Evolutionary conservation across 2,888 invertebrate species (phyloP).

Genomic region (Volucella inanis): DNA sequence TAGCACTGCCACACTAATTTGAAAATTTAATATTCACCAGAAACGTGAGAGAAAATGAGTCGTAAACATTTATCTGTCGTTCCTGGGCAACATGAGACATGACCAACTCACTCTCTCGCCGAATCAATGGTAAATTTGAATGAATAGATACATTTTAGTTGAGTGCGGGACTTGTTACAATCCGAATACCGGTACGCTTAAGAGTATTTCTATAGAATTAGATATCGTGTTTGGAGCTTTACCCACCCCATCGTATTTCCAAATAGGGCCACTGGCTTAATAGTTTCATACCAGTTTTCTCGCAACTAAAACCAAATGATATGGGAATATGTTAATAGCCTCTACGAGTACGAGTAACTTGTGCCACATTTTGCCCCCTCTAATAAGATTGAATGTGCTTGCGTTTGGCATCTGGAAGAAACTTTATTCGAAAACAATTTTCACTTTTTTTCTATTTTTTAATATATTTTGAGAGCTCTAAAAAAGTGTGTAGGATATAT

Average conservation of each 20-base stretch:
- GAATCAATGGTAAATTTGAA: slow-evolving; percentile 29
- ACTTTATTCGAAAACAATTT: not conserved
- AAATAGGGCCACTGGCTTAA: slow-evolving; percentile 9
- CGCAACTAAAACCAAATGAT: slow-evolving; percentile 37
- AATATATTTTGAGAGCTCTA: slow-evolving; percentile 6
- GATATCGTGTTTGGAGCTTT: slow-evolving; percentile 18
- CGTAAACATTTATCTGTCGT: slow-evolving; percentile 26
- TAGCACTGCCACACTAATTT: slow-evolving; percentile 10
- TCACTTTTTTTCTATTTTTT: slow-evolving; percentile 32
- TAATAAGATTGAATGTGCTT: not conserved
- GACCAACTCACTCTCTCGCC: slow-evolving; percentile 16
- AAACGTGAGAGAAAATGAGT: slow-evolving; percentile 8
- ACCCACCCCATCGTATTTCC: not conserved
- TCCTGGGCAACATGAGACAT: slow-evolving; percentile 21
- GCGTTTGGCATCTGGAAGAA: not conserved
- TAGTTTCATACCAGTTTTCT: slow-evolving; percentile 18
- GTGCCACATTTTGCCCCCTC: not conserved
- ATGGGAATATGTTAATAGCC: slow-evolving; percentile 50
- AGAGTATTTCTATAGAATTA: not conserved
- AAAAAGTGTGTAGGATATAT: slow-evolving; percentile 1
- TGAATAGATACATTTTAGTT: slow-evolving; percentile 54
- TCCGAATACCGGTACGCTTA: slow-evolving; percentile 34
- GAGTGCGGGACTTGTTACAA: slow-evolving; percentile 52
- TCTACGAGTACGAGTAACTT: not conserved
- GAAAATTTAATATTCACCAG: not conserved